Evolutionary conservation across 2,888 invertebrate genomes (phyloP), one percentile per base, ranked within the genome.

Genomic region (Tortricodes alternella): DNA sequence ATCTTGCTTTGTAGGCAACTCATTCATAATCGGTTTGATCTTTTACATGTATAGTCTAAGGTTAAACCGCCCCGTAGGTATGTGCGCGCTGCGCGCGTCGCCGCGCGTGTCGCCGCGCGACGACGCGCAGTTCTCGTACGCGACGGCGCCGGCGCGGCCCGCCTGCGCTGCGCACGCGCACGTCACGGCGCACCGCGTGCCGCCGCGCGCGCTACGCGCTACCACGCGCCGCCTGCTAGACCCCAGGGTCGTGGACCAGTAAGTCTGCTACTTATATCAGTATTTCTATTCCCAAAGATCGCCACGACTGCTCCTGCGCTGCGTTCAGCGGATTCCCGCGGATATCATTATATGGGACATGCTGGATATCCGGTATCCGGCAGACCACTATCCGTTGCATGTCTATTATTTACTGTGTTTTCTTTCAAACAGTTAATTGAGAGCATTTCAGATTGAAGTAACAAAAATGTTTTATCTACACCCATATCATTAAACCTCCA

Each of bases 121-220:
- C 82, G 93, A 94, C 80, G 85, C 93, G 1, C 89, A 93, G 15
- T 96, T 96, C 79, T 92, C 92, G 67, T 94, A 93, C 78, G 61
- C 59, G 46, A 67, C 72, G 11, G 55, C 58, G 41, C 62, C 61
- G n/a, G 44, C 62, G 13, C 58, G 57, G 41, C 27, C 64, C 19
- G 62, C 67, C 4, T 88, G 89, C 71, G 64, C 61, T 1, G 81
- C 81, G 44, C 82, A 85, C 69, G 68, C 78, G 46, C 76, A 73
- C 19, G 74, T 74, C 58, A 79, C 83, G 8, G 71, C 80, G 50
- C 89, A 87, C 66, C 68, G 78, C 13, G 78, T 85, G 29, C 44
- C 66, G 11, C 75, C 76, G 2, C 29, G 35, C 0, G 59, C 59
- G 43, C 76, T 86, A 80, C 58, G 68, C 1, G 15, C 8, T 1